Percentiles rank a stretch among this genome's conserved stretches.
Conservation (phyloP, 2,888 invertebrate genomes). For the Phasia obesa region DNA sequence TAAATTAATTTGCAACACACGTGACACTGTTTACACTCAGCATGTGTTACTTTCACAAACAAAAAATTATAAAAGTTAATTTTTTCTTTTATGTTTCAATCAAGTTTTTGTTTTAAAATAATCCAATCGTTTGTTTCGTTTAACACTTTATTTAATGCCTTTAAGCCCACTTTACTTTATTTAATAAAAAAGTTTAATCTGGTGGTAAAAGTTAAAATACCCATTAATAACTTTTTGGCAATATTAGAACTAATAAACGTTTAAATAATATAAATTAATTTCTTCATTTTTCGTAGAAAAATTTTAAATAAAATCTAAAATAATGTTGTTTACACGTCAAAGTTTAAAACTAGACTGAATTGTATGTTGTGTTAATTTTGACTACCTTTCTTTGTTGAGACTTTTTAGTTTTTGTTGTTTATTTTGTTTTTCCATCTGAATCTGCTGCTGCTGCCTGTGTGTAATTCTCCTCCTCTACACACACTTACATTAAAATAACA, state of each 20-base stretch:
- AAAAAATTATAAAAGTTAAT: background rate
- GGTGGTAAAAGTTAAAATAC: background rate
- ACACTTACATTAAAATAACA: conserved; percentile 12
- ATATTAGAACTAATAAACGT: background rate
- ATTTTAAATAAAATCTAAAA: conserved; percentile 68
- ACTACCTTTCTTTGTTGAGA: conserved; percentile 81
- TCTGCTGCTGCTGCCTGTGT: conserved; percentile 35
- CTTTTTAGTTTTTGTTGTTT: conserved; percentile 53
- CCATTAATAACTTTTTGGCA: background rate
- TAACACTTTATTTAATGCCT: background rate
- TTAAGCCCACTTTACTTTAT: background rate
- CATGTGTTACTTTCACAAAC: conserved; percentile 43
- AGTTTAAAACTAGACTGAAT: conserved; percentile 80
- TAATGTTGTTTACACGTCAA: conserved; percentile 76
- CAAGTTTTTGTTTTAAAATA: background rate
- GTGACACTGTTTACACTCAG: conserved; percentile 8
- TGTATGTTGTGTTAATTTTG: conserved; percentile 77
- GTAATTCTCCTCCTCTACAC: conserved; percentile 65
- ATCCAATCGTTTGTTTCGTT: conserved; percentile 3
- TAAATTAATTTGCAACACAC: conserved; percentile 40
- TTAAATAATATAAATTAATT: background rate
- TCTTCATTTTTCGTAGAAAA: background rate
- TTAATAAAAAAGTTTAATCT: conserved; percentile 6
- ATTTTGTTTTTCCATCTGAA: conserved; percentile 51
- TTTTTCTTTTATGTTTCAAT: background rate